Percentiles rank a stretch among this genome's conserved stretches.
Evolutionary conservation across 2,113 vertebrate genomes (phyloP).

Genomic region (Gallinago undulata): DNA sequence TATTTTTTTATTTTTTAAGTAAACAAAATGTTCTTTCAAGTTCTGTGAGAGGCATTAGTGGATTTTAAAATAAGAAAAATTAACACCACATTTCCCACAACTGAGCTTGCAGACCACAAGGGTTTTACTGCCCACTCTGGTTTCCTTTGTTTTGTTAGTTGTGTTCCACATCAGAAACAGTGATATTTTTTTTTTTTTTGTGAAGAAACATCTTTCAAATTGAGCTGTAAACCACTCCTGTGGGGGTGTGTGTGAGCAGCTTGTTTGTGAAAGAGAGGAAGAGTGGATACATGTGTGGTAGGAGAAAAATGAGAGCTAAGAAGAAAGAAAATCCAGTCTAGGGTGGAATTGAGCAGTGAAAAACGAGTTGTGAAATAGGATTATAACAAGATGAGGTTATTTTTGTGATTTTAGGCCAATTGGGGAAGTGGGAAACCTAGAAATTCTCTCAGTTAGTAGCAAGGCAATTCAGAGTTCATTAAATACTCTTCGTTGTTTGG

Average conservation of each 20-base stretch:
- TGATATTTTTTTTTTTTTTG: not conserved
- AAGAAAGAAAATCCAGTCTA: conserved; percentile 45
- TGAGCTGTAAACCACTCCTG: conserved; percentile 20
- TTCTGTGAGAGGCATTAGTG: conserved; percentile 37
- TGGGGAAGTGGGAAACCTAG: conserved; percentile 53
- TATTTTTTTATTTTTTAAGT: conserved; percentile 6
- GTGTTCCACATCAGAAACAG: conserved; percentile 39
- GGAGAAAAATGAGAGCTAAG: not conserved
- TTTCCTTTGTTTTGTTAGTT: conserved; percentile 54
- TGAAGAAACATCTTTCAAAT: conserved; percentile 19
- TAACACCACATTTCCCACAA: conserved; percentile 60
- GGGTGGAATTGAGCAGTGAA: conserved; percentile 26
- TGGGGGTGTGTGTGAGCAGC: conserved; percentile 40
- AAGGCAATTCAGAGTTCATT: conserved; percentile 51
- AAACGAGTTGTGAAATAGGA: conserved; percentile 29
- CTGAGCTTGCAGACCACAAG: conserved; percentile 23
- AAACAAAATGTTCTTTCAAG: conserved; percentile 58
- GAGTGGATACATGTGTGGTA: conserved; percentile 35
- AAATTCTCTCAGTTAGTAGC: conserved; percentile 35
- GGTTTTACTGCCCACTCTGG: conserved; percentile 26
- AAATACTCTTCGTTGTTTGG: conserved; percentile 20
- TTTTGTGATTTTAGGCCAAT: conserved; percentile 33
- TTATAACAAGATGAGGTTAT: conserved; percentile 40
- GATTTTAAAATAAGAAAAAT: conserved; percentile 57
- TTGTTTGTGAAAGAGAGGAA: conserved; percentile 35